Conservation (phyloP, 2,888 invertebrate species). For the Scotopteryx bipunctaria region DNA sequence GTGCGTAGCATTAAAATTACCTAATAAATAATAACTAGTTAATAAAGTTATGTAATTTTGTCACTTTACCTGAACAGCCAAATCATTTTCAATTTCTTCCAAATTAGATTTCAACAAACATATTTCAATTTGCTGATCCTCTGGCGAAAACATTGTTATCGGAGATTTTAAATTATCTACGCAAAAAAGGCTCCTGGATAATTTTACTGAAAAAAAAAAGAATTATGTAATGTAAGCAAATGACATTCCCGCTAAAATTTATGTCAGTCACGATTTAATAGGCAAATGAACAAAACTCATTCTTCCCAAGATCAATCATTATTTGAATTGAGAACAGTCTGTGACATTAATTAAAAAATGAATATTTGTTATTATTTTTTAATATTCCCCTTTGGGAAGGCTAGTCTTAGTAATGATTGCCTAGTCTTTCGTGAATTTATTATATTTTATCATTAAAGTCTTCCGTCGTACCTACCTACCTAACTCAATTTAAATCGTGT, state of each 20-base stretch:
- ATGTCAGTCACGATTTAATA: constrained; percentile 3
- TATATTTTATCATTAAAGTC: too few relatives aligned
- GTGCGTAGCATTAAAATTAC: too few relatives aligned
- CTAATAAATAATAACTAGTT: too few relatives aligned
- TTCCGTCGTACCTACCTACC: too few relatives aligned
- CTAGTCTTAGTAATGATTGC: too few relatives aligned
- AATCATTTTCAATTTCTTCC: constrained; percentile 62
- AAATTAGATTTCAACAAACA: constrained; percentile 66
- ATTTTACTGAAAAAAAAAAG: neutral
- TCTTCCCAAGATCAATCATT: neutral
- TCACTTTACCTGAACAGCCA: constrained; percentile 56
- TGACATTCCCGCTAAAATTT: constrained; percentile 13
- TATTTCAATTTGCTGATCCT: constrained; percentile 69
- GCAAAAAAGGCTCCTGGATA: neutral
- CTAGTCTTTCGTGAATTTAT: too few relatives aligned
- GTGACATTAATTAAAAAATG: too few relatives aligned
- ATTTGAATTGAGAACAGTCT: constrained; percentile 9
- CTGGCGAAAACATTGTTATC: constrained; percentile 64
- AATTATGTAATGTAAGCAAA: neutral
- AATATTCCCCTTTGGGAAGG: too few relatives aligned
- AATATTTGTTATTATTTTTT: too few relatives aligned
- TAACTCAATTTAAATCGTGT: too few relatives aligned
- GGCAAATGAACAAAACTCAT: neutral
- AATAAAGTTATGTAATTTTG: neutral
- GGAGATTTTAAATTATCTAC: neutral